phyloP scores from a whole-genome alignment of 1,140 invertebrate species.

The Coenobita brevimanus region DNA sequence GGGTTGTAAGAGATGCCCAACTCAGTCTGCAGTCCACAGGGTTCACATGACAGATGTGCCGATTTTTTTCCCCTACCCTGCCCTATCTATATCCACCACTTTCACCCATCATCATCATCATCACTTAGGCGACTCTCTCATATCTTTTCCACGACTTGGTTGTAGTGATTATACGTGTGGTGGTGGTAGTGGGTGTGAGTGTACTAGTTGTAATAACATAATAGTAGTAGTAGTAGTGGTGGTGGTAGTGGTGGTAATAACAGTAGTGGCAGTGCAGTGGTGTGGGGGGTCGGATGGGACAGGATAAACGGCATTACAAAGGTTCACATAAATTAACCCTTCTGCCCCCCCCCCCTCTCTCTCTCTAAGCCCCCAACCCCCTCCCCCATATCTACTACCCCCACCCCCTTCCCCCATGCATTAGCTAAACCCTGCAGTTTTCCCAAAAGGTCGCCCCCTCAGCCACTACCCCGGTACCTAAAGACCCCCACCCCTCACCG shows the following conservation, averaged over 20 bases:
- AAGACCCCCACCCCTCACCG: no score
- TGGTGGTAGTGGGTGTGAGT: background rate
- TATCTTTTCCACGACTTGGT: background rate
- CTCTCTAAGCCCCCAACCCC: background rate
- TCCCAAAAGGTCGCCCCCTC: no score
- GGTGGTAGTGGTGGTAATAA: background rate
- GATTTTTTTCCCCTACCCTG: background rate
- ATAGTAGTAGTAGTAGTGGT: conserved; percentile 16
- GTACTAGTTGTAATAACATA: conserved; percentile 20
- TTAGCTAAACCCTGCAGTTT: no score
- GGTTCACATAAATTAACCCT: background rate
- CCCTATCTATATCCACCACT: background rate
- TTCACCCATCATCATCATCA: background rate
- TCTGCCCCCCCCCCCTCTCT: conserved; percentile 17
- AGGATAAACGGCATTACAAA: background rate
- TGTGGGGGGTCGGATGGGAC: background rate
- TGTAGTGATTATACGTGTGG: background rate
- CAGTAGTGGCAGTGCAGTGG: background rate
- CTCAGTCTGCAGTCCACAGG: no score
- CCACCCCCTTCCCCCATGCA: background rate
- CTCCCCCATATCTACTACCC: background rate
- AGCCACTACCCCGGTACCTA: no score
- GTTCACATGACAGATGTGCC: no score
- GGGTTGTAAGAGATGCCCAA: no score
- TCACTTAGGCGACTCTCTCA: no score